phyloP scores from a whole-genome alignment of 2,797 vertebrate genomes.

The Enteromius treurensis region DNA sequence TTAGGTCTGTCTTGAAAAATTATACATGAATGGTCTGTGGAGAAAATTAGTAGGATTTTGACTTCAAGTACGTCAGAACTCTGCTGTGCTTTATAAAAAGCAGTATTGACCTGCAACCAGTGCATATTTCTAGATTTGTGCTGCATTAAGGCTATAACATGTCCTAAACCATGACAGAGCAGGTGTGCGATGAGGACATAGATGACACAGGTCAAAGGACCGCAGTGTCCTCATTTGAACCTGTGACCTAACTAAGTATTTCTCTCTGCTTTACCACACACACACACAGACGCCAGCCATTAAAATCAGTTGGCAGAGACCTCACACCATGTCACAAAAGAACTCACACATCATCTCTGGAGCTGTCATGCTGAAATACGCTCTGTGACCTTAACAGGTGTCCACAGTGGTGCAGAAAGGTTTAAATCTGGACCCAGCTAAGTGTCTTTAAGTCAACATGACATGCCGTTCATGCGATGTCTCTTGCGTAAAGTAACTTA shows the following conservation, averaged over 20 bases:
- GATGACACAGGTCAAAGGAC: conserved; percentile 54
- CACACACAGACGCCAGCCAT: conserved; percentile 7
- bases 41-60: not conserved
- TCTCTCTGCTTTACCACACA: conserved; percentile 48
- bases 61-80: not conserved
- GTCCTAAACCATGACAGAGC: conserved; percentile 31
- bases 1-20: not conserved
- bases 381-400: conserved; percentile 63
- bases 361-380: conserved; percentile 53
- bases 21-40: not conserved
- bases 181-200: conserved; percentile 51
- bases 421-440: conserved; percentile 26
- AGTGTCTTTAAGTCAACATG: conserved; percentile 4
- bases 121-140: not conserved
- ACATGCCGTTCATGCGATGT: not conserved
- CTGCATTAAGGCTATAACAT: conserved; percentile 9
- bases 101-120: not conserved
- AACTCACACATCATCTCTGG: conserved; percentile 49
- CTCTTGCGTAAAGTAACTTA: not conserved
- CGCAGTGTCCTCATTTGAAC: conserved; percentile 65
- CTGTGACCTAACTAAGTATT: conserved; percentile 52
- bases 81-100: not conserved
- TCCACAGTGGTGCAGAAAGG: conserved; percentile 51
- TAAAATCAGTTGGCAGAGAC: conserved; percentile 51
- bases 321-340: conserved; percentile 52